A percentile compares a stretch with the other conserved stretches of the same genome.
Evolutionary conservation across 2,113 vertebrate species (phyloP).

Genomic region (Gorsachius goisagi): DNA sequence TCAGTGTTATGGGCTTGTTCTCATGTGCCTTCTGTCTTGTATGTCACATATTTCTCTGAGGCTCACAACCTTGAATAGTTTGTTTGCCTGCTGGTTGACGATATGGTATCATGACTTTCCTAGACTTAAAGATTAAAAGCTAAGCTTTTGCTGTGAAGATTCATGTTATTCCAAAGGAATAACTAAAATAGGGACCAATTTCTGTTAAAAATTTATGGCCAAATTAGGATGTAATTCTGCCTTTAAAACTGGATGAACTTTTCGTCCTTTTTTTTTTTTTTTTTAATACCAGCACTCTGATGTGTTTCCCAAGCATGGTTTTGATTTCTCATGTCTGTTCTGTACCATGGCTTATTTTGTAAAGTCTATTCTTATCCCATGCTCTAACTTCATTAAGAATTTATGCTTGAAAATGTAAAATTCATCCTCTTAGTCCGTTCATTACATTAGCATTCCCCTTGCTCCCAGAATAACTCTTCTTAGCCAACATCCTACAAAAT

Average conservation of each 20-base stretch:
- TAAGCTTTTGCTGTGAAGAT: background rate
- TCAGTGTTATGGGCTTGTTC: background rate
- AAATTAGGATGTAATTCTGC: slow-evolving; percentile 10
- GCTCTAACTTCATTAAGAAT: slow-evolving; percentile 68
- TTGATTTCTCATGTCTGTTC: slow-evolving; percentile 48
- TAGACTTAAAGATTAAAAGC: background rate
- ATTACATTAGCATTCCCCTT: slow-evolving; percentile 46
- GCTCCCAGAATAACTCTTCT: slow-evolving; percentile 52
- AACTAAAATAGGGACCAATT: background rate
- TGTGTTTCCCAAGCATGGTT: slow-evolving; percentile 31
- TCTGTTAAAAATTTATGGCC: background rate
- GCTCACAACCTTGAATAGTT: background rate
- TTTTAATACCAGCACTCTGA: background rate
- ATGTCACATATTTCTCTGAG: background rate
- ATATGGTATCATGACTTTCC: background rate
- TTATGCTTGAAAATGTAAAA: slow-evolving; percentile 65
- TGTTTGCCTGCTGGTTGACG: background rate
- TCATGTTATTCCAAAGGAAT: background rate
- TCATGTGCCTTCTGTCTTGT: background rate
- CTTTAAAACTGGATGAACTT: background rate
- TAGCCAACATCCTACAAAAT: slow-evolving; percentile 39
- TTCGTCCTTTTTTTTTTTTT: background rate
- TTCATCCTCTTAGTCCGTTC: slow-evolving; percentile 58
- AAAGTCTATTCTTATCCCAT: slow-evolving; percentile 61
- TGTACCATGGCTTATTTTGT: slow-evolving; percentile 46